Evolutionary conservation across 2,888 invertebrate species (phyloP), one percentile per base, ranked within the genome.

Genomic region (Eupithecia vulgata): DNA sequence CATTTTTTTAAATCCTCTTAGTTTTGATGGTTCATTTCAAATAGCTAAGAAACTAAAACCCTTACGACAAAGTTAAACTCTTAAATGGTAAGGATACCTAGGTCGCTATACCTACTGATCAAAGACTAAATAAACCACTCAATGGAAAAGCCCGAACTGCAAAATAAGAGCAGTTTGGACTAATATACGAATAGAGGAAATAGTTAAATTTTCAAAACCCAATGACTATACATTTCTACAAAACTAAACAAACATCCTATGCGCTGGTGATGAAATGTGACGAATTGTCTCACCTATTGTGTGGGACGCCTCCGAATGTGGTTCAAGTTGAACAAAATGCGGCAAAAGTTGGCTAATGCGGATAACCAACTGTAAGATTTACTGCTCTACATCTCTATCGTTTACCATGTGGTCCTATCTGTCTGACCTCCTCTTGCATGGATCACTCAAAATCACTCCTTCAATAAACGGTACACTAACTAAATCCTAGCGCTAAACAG

Each of bases 231-330:
- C 8, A 35, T 35, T 34, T 67, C 48, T 48, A 34, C 62, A 35
- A 34, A 30, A 35, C 8, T 52, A 34, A 68, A 61, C 68, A 68
- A 68, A 68, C 21, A 68, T 35, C 35, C 21, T 57, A 57, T 68
- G 30, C 68, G 61, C 62, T 62, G 8, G 65, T 74, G 72, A 64
- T 71, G 65, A 67, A 74, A 72, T 59, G 66, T 72, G 68, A 45
- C 76, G 68, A 74, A 74, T 73, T 76, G 72, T 74, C 72, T 25
- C 67, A 42, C 61, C 66, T 59, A 71, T 76, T 76, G 72, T 68
- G 74, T 76, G 62, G 70, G 72, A 62, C 42, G 73, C 57, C 68
- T 59, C 25, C 42, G 25, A 74, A 76, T 76, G 72, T 76, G 76
- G 72, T 74, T 69, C 76, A 76, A 76, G 76, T 62, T 45, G 13